phyloP scores from a whole-genome alignment of 2,113 vertebrate genomes.

The Chaetodon auriga region DNA sequence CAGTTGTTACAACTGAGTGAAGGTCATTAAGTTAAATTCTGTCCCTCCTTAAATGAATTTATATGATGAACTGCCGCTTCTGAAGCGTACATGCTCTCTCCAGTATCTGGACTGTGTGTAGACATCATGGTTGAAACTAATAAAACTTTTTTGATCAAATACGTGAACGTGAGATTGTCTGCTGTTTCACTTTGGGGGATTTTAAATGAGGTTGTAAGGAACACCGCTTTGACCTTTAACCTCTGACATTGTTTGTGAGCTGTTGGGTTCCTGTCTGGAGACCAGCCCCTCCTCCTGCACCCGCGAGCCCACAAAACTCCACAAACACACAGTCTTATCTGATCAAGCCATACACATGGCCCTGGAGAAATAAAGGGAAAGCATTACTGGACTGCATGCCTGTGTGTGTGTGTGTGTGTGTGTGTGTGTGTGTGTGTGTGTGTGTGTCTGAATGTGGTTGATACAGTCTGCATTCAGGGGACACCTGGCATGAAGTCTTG shows the following conservation, averaged over 20 bases:
- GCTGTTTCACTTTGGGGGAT: not conserved
- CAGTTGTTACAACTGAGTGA: slow-evolving; percentile 27
- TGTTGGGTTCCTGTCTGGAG: slow-evolving; percentile 26
- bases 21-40: slow-evolving; percentile 32
- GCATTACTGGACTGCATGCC: not conserved
- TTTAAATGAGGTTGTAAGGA: not conserved
- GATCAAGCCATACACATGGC: slow-evolving; percentile 15
- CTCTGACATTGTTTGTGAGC: slow-evolving; percentile 37
- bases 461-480: too few species aligned
- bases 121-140: slow-evolving; percentile 30
- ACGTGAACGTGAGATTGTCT: not conserved
- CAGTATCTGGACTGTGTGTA: slow-evolving; percentile 87
- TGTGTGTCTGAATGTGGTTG: too few species aligned
- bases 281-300: not conserved
- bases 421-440: not conserved
- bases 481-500: too few species aligned
- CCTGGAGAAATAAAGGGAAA: slow-evolving; percentile 42
- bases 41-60: slow-evolving; percentile 54
- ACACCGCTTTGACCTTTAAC: slow-evolving; percentile 5
- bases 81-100: slow-evolving; percentile 82
- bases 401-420: not conserved
- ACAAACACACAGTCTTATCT: slow-evolving; percentile 31
- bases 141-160: slow-evolving; percentile 37
- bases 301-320: not conserved
- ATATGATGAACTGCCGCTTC: slow-evolving; percentile 63